Base-by-base conservation (phyloP, 1,140 invertebrate genomes). In the Hormaphis cornu region DNA sequence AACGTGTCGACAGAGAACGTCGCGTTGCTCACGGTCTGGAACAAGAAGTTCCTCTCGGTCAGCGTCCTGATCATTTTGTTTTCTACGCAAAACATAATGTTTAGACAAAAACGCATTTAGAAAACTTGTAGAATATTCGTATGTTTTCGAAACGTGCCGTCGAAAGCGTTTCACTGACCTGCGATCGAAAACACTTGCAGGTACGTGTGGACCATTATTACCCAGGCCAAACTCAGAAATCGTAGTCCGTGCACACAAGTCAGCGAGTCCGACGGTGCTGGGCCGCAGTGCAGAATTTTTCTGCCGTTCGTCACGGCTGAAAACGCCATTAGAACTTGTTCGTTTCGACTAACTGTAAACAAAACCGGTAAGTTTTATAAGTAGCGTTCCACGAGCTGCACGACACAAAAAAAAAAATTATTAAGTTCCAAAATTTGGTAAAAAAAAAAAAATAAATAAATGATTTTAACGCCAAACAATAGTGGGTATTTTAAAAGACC, bases 1-100 rank as follows among this genome's bases (percentile, higher is more conserved):
- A 95, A 95, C 7, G 90, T 90, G 77, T 94, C 91, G 18, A 95
- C 92, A 42, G 91, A 91, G 76, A 92, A 91, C 3, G 89, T 90
- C 5, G 90, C 92, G 77, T 94, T 94, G 61, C 89, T 88, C 69
- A 93, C 86, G 8, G 89, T 89, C 77, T 91, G 89, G 76, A 89
- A 91, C 79, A 88, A 83, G 74, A 90, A 86, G 73, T 86, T 87
- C 63, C 87, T 81, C 76, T 92, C 89, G 3, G 87, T 87, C 72
- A 91, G 82, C 2, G 83, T 84, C 69, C 89, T 81, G 74, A 88
- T 79, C n/a, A 83, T 86, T 81, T 90, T 86, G 77, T 83, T 83
- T 71, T 82, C 82, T 83, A 77, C 28, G 76, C 75, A 37, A 66
- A 44, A 44, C 12, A 73, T 35, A 69, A 16, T 54, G 56, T 40